Evolutionary conservation across 1,140 invertebrate genomes (phyloP).

Genomic region (Philotrypesis tridentata): DNA sequence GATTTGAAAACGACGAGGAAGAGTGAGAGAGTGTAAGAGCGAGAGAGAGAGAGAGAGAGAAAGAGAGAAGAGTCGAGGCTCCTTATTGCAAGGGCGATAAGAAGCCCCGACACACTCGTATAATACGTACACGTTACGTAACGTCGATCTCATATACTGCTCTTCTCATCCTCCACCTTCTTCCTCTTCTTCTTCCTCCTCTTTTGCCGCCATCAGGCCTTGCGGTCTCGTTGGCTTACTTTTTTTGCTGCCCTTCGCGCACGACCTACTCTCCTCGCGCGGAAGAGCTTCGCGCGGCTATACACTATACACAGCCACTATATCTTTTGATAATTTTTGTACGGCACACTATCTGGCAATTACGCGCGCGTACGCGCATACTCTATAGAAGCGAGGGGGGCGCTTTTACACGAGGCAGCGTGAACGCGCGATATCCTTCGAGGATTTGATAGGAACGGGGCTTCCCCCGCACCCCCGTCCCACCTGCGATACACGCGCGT

Average conservation of each 20-base stretch:
- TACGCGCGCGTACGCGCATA: too few relatives aligned
- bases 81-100: conserved; percentile 34
- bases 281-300: neutral
- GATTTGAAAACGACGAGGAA: conserved; percentile 51
- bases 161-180: neutral
- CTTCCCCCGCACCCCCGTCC: too few relatives aligned
- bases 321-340: conserved; percentile 24
- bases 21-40: neutral
- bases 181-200: too few relatives aligned
- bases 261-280: conserved; percentile 1
- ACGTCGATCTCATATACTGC: conserved; percentile 20
- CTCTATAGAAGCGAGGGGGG: too few relatives aligned
- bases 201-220: too few relatives aligned
- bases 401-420: too few relatives aligned
- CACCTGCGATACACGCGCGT: too few relatives aligned
- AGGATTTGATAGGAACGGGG: neutral
- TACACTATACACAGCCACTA: too few relatives aligned
- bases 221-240: conserved; percentile 6
- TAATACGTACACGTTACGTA: conserved; percentile 36
- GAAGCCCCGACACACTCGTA: conserved; percentile 28
- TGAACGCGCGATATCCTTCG: too few relatives aligned
- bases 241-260: neutral
- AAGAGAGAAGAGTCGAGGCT: neutral
- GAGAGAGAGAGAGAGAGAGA: neutral
- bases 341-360: neutral